phyloP scores from a whole-genome alignment of 2,797 vertebrate genomes.

The Myotis daubentonii region DNA sequence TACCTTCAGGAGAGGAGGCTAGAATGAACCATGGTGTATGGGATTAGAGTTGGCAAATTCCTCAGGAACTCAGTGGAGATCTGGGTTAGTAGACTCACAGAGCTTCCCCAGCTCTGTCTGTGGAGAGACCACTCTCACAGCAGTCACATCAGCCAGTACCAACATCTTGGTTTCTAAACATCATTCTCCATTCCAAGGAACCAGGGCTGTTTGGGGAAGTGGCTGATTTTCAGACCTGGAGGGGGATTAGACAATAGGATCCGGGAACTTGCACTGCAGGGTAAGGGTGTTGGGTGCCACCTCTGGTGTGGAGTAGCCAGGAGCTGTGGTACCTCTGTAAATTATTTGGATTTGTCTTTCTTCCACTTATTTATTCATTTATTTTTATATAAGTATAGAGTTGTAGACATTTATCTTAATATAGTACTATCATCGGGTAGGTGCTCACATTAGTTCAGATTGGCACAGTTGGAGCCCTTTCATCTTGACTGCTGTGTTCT shows the following conservation, averaged over 20 bases:
- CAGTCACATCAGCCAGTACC: fast-evolving
- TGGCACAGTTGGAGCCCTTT: neutral
- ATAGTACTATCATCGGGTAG: neutral
- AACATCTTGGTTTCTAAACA: neutral
- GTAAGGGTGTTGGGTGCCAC: neutral
- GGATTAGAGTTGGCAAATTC: too few relatives aligned
- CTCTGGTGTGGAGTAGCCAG: neutral
- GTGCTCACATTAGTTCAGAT: neutral
- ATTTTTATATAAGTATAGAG: neutral
- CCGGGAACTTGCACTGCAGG: neutral
- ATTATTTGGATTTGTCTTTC: neutral
- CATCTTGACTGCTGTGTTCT: fast-evolving
- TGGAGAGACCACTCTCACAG: too few relatives aligned
- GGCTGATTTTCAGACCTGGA: neutral
- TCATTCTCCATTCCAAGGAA: neutral
- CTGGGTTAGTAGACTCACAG: neutral
- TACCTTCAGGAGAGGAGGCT: neutral
- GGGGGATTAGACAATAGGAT: neutral
- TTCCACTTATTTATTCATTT: neutral
- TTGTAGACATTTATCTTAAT: neutral
- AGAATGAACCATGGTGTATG: neutral
- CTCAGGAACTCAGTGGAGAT: too few relatives aligned
- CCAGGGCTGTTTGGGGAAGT: neutral
- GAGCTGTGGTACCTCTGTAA: neutral
- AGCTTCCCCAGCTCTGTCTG: neutral